Evolutionary conservation across 2,888 invertebrate species (phyloP).

Genomic region (Leptothorax acervorum): DNA sequence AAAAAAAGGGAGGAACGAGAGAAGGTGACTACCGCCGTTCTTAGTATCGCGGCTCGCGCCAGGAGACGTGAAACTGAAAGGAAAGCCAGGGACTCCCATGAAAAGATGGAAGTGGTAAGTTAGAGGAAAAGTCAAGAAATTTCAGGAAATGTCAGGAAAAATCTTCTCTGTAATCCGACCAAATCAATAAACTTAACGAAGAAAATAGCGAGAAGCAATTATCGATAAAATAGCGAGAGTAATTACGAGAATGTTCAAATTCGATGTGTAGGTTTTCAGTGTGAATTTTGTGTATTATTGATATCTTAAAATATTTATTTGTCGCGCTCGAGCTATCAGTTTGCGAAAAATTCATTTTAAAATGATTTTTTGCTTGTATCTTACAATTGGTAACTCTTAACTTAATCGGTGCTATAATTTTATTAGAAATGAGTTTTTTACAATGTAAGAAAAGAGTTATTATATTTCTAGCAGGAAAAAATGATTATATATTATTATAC

Average conservation of each 20-base stretch:
- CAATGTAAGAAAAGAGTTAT: background rate
- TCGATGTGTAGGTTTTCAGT: background rate
- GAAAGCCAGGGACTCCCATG: constrained; percentile 87
- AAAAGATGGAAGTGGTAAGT: constrained; percentile 95
- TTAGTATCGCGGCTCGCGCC: constrained; percentile 98
- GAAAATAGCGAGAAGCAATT: background rate
- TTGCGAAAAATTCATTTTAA: background rate
- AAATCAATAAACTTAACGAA: background rate
- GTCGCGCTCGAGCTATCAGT: background rate
- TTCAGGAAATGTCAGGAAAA: background rate
- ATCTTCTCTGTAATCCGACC: background rate
- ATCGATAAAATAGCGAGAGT: background rate
- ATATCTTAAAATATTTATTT: background rate
- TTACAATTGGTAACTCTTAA: background rate
- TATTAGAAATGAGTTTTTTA: background rate
- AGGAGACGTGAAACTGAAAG: constrained; percentile 93
- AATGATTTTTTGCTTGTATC: background rate
- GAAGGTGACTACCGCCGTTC: constrained; percentile 98
- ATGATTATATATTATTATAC: background rate
- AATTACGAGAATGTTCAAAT: background rate
- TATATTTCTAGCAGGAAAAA: too few relatives aligned
- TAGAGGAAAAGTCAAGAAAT: constrained; percentile 51
- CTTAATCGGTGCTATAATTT: background rate
- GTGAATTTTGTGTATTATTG: background rate
- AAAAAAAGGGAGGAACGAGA: constrained; percentile 99